These are phyloP conservation scores for Drosophila niveifrons DNA, from an alignment of 2,888 invertebrate genomes.

Conservation along the genomic window DNA sequence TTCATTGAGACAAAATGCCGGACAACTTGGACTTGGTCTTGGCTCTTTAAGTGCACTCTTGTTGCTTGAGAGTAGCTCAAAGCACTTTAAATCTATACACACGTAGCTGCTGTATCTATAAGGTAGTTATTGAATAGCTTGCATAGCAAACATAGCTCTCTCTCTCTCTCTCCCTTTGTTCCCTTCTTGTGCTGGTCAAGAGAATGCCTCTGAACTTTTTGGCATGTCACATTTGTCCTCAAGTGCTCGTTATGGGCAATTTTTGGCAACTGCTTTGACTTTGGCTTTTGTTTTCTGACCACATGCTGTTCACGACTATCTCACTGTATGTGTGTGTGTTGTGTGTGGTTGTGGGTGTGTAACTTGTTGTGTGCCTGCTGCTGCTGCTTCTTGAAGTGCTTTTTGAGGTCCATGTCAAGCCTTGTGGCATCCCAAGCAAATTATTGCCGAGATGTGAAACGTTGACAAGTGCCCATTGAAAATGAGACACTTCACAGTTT, in stretches of 20 bases:
- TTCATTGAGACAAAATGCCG: slow-evolving; percentile 75
- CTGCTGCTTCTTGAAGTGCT: slow-evolving; percentile 45
- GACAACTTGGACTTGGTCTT: slow-evolving; percentile 5
- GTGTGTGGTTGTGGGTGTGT: slow-evolving; percentile 28
- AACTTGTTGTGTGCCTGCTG: slow-evolving; percentile 33
- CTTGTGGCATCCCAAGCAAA: slow-evolving; percentile 60
- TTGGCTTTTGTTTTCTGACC: slow-evolving; percentile 71
- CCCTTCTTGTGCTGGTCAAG: background rate
- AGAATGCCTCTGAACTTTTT: slow-evolving; percentile 58
- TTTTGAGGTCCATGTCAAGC: slow-evolving; percentile 59
- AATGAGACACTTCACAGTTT: slow-evolving; percentile 44
- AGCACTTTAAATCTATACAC: slow-evolving; percentile 61
- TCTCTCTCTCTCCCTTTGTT: too few relatives aligned
- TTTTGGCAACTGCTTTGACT: slow-evolving; percentile 70
- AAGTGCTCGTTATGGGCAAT: slow-evolving; percentile 79
- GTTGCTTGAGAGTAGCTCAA: slow-evolving; percentile 10
- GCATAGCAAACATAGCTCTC: slow-evolving; percentile 55
- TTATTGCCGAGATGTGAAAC: slow-evolving; percentile 55
- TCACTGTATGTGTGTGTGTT: slow-evolving; percentile 28
- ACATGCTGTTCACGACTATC: slow-evolving; percentile 34
- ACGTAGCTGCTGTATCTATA: slow-evolving; percentile 14
- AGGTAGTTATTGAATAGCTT: slow-evolving; percentile 59
- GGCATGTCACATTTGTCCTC: slow-evolving; percentile 74
- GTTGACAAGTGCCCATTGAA: slow-evolving; percentile 70
- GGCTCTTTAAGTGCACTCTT: slow-evolving; percentile 70